These are phyloP conservation scores for Drosophila sordidapex DNA, from an alignment of 2,888 invertebrate genomes.

Conservation along the genomic window DNA sequence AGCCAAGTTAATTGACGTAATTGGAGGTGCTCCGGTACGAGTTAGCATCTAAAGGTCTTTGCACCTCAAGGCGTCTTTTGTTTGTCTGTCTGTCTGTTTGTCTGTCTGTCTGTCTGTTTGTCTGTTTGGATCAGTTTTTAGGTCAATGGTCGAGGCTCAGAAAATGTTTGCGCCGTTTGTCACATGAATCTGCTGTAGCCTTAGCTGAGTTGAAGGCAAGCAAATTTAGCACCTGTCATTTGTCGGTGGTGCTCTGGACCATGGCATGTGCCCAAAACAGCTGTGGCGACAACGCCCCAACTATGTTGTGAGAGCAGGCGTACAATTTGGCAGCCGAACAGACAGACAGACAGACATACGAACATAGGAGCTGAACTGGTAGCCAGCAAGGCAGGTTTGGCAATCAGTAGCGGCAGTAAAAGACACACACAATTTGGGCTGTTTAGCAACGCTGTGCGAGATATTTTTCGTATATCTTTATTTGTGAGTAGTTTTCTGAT, in stretches of 20 bases:
- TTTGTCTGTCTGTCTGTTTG: conserved; percentile 17
- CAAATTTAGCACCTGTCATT: conserved; percentile 76
- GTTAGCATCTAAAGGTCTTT: conserved; percentile 46
- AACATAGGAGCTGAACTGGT: conserved; percentile 21
- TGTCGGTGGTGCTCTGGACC: conserved; percentile 53
- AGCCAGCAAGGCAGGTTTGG: conserved; percentile 37
- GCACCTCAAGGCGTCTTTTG: conserved; percentile 45
- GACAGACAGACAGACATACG: conserved; percentile 7
- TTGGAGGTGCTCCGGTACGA: conserved; percentile 52
- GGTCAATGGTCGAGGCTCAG: conserved; percentile 70
- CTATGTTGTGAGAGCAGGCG: conserved; percentile 56
- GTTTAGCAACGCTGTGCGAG: conserved; percentile 66
- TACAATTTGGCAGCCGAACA: conserved; percentile 11
- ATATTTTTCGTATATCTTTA: conserved; percentile 21
- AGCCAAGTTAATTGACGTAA: conserved; percentile 59
- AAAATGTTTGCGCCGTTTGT: conserved; percentile 59
- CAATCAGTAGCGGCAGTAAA: conserved; percentile 39
- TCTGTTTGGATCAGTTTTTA: conserved; percentile 53
- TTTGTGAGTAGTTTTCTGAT: conserved; percentile 33
- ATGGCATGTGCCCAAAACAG: conserved; percentile 53
- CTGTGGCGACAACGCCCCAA: conserved; percentile 56
- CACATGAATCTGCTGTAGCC: conserved; percentile 12
- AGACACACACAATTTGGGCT: conserved; percentile 61
- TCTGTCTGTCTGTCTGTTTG: conserved; percentile 18
- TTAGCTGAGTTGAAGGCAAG: conserved; percentile 50